phyloP scores from a whole-genome alignment of 2,113 vertebrate species.

The Oceanodroma tethys region DNA sequence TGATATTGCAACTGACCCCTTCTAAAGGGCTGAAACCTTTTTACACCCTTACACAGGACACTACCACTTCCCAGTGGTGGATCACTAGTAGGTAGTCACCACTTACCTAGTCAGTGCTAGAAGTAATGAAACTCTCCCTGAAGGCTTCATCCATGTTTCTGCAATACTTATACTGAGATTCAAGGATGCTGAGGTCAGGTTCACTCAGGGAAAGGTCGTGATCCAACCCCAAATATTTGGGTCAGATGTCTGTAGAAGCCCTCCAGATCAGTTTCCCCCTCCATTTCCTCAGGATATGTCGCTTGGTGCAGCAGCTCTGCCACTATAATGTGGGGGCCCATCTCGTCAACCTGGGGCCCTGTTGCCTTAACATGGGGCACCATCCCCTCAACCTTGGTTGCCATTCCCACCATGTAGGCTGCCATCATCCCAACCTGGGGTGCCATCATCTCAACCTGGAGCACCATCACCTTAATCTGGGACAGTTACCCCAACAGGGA shows the following conservation, averaged over 20 bases:
- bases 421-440: not conserved
- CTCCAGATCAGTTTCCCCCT: not conserved
- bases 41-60: not conserved
- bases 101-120: not conserved
- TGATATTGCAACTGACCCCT: not conserved
- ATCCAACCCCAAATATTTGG: not conserved
- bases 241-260: not conserved
- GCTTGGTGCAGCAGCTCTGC: accelerated
- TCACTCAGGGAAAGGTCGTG: not conserved
- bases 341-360: accelerated
- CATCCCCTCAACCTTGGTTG: not conserved
- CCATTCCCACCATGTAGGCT: not conserved
- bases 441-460: not conserved
- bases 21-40: not conserved
- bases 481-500: not conserved
- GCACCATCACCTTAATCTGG: not conserved
- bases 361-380: not conserved
- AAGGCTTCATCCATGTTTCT: not conserved
- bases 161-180: not conserved
- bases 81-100: not conserved
- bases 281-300: not conserved
- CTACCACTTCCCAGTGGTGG: not conserved
- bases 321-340: not conserved
- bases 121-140: not conserved
- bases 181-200: not conserved